phyloP scores from a whole-genome alignment of 2,113 vertebrate genomes.

The Siphamia tubifer region DNA sequence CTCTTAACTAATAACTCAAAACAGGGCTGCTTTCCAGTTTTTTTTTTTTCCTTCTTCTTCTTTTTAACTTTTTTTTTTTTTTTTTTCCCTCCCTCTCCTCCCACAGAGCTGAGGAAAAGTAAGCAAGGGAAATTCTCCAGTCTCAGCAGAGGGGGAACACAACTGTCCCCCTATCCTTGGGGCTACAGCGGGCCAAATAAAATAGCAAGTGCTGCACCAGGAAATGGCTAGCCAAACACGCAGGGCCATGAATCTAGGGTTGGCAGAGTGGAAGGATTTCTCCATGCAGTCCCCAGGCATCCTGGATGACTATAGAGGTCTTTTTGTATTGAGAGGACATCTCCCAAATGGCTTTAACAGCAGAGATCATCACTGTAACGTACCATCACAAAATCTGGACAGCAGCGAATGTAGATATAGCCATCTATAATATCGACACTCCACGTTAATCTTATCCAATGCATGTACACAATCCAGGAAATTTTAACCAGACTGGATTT shows the following conservation, averaged over 20 bases:
- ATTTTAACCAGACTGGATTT: no score
- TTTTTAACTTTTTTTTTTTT: neutral
- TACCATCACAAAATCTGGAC: neutral
- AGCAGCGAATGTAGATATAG: neutral
- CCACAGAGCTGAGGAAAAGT: slow-evolving; percentile 80
- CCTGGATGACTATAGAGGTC: slow-evolving; percentile 85
- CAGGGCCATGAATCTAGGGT: slow-evolving; percentile 83
- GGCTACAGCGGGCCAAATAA: slow-evolving; percentile 86
- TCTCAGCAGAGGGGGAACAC: slow-evolving; percentile 82
- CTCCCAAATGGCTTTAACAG: slow-evolving; percentile 83
- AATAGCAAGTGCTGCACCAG: slow-evolving; percentile 86
- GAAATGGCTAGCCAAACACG: slow-evolving; percentile 90
- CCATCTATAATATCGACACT: neutral
- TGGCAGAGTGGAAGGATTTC: slow-evolving; percentile 84
- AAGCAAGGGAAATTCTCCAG: slow-evolving; percentile 83
- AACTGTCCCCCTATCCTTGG: slow-evolving; percentile 88
- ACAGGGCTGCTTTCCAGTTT: slow-evolving; percentile 34
- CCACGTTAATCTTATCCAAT: neutral
- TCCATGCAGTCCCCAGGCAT: slow-evolving; percentile 80
- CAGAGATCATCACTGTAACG: slow-evolving; percentile 69
- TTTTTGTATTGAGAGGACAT: slow-evolving; percentile 85
- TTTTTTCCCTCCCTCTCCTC: slow-evolving; percentile 19
- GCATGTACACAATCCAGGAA: no score
- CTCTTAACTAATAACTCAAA: slow-evolving; percentile 48
- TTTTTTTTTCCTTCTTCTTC: neutral